phyloP scores from a whole-genome alignment of 2,888 invertebrate genomes.

The Xylocampa areola region DNA sequence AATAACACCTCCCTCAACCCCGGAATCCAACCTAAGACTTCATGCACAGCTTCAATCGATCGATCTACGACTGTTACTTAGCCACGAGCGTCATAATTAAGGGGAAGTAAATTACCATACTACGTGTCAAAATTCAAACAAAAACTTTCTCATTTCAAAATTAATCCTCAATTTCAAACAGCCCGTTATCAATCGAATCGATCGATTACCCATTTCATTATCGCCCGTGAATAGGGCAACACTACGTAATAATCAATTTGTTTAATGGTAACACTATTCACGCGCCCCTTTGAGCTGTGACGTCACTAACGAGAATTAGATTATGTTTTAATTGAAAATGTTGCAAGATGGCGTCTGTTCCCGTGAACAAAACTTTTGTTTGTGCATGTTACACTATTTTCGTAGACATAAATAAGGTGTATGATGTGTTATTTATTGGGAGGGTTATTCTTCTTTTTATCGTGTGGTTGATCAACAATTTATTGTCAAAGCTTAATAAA shows the following conservation, averaged over 20 bases:
- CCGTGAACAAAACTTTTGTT: conserved; percentile 44
- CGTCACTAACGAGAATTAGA: conserved; percentile 54
- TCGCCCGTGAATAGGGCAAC: conserved; percentile 59
- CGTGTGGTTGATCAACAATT: no score
- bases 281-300: conserved; percentile 48
- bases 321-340: conserved; percentile 49
- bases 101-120: no score
- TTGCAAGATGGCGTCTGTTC: conserved; percentile 42
- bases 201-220: conserved; percentile 72
- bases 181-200: conserved; percentile 55
- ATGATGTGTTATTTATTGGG: no score
- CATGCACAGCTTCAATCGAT: no score
- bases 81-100: no score
- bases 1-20: no score
- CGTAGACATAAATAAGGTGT: no score
- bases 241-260: conserved; percentile 71
- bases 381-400: conserved; percentile 28
- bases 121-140: no score
- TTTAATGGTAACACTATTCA: conserved; percentile 69
- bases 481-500: no score
- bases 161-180: conserved; percentile 21
- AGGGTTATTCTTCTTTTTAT: no score
- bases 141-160: conserved; percentile 17
- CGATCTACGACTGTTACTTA: no score
- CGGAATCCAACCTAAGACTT: no score